Conservation (phyloP, 1,140 invertebrate species). For the Meloidogyne exigua region DNA sequence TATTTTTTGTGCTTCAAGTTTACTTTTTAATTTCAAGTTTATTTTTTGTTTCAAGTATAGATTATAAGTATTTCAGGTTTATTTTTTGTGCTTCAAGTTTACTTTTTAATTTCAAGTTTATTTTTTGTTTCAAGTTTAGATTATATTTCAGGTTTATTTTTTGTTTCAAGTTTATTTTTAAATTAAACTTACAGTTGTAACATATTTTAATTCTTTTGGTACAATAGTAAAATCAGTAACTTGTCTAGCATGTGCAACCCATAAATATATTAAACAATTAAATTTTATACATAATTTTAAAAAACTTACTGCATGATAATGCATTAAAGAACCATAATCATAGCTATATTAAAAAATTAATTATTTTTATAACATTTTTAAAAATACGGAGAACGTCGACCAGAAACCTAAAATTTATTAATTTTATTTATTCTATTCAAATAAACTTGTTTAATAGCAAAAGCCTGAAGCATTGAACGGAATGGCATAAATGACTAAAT, state of each 20-base stretch:
- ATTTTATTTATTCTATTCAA: background rate
- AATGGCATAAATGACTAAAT: conserved; percentile 61
- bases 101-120: background rate
- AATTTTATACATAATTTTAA: background rate
- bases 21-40: no score
- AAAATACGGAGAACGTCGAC: conserved; percentile 46
- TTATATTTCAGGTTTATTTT: conserved; percentile 44
- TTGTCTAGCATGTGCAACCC: conserved; percentile 25
- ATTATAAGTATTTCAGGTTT: no score
- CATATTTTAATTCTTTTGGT: conserved; percentile 63
- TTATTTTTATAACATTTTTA: background rate
- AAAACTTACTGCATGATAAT: conserved; percentile 63
- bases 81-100: no score
- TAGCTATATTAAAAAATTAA: conserved; percentile 37
- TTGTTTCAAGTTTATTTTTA: background rate
- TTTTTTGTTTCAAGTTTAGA: background rate
- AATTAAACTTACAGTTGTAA: background rate
- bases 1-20: no score
- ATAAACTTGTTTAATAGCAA: conserved; percentile 59
- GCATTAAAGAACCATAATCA: conserved; percentile 64
- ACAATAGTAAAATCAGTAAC: conserved; percentile 64
- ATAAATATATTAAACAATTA: background rate
- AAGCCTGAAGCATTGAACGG: conserved; percentile 60
- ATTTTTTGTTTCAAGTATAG: no score
- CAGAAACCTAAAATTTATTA: conserved; percentile 50